These are phyloP conservation scores for Dendrolimus pini DNA, from an alignment of 2,888 invertebrate species.

Conservation along the genomic window DNA sequence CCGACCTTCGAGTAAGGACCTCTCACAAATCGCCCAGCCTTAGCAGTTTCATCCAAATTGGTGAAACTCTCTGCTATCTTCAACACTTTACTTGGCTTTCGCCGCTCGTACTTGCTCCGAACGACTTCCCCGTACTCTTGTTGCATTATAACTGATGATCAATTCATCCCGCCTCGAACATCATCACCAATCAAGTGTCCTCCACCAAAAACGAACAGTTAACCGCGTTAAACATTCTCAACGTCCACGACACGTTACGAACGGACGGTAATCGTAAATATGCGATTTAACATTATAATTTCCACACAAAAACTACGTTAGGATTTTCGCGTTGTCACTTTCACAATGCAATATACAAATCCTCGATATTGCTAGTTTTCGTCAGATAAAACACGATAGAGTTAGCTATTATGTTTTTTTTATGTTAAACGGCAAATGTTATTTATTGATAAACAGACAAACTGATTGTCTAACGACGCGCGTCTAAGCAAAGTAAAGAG, in stretches of 20 bases:
- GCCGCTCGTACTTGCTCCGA: slow-evolving; percentile 64
- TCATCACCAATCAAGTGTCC: slow-evolving; percentile 52
- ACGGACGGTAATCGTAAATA: slow-evolving; percentile 57
- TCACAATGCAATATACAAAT: slow-evolving; percentile 44
- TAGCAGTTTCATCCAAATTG: slow-evolving; percentile 68
- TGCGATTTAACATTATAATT: slow-evolving; percentile 56
- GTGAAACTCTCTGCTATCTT: slow-evolving; percentile 75
- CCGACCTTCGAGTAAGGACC: slow-evolving; percentile 63
- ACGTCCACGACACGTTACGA: slow-evolving; percentile 37
- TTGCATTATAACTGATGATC: slow-evolving; percentile 69
- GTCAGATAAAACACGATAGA: slow-evolving; percentile 20
- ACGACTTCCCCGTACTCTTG: slow-evolving; percentile 57
- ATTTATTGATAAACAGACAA: slow-evolving; percentile 47
- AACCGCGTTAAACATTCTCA: slow-evolving; percentile 42
- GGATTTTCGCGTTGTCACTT: slow-evolving; percentile 58
- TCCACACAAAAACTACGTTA: slow-evolving; percentile 52
- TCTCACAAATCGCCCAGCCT: slow-evolving; percentile 61
- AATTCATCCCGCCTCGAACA: slow-evolving; percentile 68
- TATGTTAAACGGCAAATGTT: slow-evolving; percentile 44
- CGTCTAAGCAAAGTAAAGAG: slow-evolving; percentile 65
- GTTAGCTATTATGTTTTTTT: slow-evolving; percentile 37
- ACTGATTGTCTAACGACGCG: slow-evolving; percentile 60
- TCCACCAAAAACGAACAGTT: slow-evolving; percentile 40
- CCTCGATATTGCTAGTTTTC: slow-evolving; percentile 10
- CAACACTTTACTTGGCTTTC: slow-evolving; percentile 69